Conservation (phyloP, 37 sponge, comb jelly and placozoan genomes). For the Ianthella basta region DNA sequence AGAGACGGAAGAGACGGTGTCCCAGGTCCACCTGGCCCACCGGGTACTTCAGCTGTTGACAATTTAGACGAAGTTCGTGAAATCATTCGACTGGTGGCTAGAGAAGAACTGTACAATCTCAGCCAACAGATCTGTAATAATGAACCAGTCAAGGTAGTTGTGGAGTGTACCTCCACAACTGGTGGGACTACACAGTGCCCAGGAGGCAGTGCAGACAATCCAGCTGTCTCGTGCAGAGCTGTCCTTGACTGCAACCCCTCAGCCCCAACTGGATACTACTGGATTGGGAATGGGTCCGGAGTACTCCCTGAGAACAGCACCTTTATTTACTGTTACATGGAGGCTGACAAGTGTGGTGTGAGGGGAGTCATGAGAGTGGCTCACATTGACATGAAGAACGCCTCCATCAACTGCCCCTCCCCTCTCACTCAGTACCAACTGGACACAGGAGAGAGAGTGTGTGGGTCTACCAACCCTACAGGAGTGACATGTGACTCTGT, state of each 20-base stretch:
- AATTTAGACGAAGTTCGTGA: background rate
- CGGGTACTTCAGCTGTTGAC: background rate
- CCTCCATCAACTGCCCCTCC: background rate
- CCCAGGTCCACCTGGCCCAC: background rate
- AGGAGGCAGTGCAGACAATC: background rate
- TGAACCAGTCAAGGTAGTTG: too few species aligned
- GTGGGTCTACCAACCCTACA: background rate
- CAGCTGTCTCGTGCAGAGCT: background rate
- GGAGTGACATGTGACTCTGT: conserved; percentile 1
- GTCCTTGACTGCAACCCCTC: conserved; percentile 1
- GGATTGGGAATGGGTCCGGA: background rate
- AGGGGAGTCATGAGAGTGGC: conserved; percentile 22
- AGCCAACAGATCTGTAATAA: too few species aligned
- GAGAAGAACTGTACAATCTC: background rate
- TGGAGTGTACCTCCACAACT: too few species aligned
- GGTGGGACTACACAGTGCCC: too few species aligned
- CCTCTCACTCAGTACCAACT: background rate
- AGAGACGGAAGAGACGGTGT: background rate
- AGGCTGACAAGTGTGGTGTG: conserved; percentile 28
- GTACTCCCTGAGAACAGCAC: background rate
- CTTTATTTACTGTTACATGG: conserved; percentile 9
- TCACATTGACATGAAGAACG: conserved; percentile 1
- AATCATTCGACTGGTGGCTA: background rate
- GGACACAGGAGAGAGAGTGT: background rate
- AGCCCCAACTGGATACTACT: background rate